Evolutionary conservation across 2,888 invertebrate species (phyloP), one percentile per base, ranked within the genome.

Genomic region (Danaus chrysippus): DNA sequence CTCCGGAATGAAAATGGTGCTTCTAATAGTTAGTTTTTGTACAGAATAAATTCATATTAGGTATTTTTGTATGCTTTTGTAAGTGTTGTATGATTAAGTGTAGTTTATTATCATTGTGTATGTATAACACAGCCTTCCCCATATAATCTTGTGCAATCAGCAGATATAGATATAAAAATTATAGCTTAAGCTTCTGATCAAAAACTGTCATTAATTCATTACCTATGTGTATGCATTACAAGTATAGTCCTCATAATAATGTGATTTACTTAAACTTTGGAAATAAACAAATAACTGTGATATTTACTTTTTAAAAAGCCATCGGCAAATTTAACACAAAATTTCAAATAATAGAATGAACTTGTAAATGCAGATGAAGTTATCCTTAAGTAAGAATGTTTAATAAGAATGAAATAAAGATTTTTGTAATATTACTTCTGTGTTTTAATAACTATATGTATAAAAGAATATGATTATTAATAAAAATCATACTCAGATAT

Each of bases 231-330:
- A 10, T 17, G 17, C 15, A 49, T 49, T 10, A 15, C 10, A 43
- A n/a, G n/a, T 43, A 43, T 10, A 17, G 17, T 49, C 17, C 17
- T 17, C 49, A 1, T 49, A 15, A 49, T 49, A 49, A 11, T 65
- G 61, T 73, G 71, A 74, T 73, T 74, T 76, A 80, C 79, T 81
- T 80, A 78, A 76, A 10, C 17, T 83, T 87, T 81, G 83, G 83
- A 88, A 89, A 88, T 86, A 87, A 86, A 84, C 87, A 85, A 81
- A 86, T 83, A 88, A 89, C 90, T 91, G 90, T 91, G 90, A 91
- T 91, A 91, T 89, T 91, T 90, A 87, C 87, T 88, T 88, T 88
- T 87, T 88, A 64, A 82, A 81, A 81, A 83, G 87, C 88, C 88
- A 83, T 75, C 84, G 89, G 89, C 85, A 76, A 82, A 85, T 86